phyloP scores from a whole-genome alignment of 2,888 invertebrate genomes.

The Scrobipalpa atriplicella region DNA sequence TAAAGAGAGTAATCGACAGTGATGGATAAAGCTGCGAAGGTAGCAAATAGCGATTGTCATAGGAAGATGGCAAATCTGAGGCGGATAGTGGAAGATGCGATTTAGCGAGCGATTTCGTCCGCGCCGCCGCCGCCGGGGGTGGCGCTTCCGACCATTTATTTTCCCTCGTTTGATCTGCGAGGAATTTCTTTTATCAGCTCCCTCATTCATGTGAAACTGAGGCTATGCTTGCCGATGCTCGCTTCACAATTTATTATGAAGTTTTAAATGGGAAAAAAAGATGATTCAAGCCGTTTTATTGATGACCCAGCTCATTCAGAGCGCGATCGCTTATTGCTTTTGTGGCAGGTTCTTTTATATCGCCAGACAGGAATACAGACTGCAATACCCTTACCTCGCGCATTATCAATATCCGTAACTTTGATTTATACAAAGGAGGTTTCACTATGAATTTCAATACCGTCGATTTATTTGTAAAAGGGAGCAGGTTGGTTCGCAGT shows the following conservation, averaged over 20 bases:
- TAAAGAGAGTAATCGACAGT: constrained; percentile 47
- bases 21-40: constrained; percentile 56
- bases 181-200: constrained; percentile 65
- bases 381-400: constrained; percentile 22
- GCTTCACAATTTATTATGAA: constrained; percentile 41
- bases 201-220: constrained; percentile 59
- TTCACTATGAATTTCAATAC: constrained; percentile 24
- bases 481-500: constrained; percentile 21
- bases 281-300: constrained; percentile 39
- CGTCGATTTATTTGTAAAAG: constrained; percentile 14
- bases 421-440: constrained; percentile 23
- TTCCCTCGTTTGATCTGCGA: constrained; percentile 60
- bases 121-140: constrained; percentile 32
- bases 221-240: constrained; percentile 40
- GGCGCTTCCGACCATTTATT: constrained; percentile 56
- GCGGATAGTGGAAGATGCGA: constrained; percentile 50
- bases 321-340: constrained; percentile 36
- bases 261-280: constrained; percentile 40
- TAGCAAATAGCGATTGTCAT: constrained; percentile 67
- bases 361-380: constrained; percentile 23
- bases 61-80: constrained; percentile 48
- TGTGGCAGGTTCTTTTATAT: constrained; percentile 29
- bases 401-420: constrained; percentile 27
- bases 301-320: constrained; percentile 36
- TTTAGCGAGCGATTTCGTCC: constrained; percentile 47